Conservation (phyloP, 1,140 invertebrate species). For the Frieseomelitta varia region DNA sequence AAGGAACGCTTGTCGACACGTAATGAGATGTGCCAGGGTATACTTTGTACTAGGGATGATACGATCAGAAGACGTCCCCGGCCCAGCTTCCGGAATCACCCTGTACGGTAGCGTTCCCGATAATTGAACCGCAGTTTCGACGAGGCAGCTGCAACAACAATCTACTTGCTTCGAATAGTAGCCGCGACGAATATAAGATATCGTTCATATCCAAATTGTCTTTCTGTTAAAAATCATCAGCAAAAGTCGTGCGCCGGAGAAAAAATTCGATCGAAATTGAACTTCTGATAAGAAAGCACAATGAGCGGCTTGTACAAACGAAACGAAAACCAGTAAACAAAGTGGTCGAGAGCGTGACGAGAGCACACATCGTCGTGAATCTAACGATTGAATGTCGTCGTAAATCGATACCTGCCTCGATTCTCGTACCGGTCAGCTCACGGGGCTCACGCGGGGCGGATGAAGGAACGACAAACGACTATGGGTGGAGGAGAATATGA, state of each 20-base stretch:
- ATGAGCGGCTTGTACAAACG: background rate
- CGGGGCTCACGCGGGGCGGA: background rate
- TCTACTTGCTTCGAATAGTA: background rate
- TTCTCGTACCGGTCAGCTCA: constrained; percentile 32
- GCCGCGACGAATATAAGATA: background rate
- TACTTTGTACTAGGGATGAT: background rate
- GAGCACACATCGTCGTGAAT: constrained; percentile 15
- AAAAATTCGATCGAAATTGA: background rate
- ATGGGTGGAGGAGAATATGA: constrained; percentile 18
- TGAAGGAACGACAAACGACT: background rate
- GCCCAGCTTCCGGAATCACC: background rate
- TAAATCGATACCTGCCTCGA: constrained; percentile 61
- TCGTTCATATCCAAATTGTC: background rate
- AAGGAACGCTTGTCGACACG: background rate
- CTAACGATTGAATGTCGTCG: constrained; percentile 40
- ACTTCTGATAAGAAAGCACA: background rate
- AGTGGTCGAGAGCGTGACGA: background rate
- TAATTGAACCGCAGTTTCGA: background rate
- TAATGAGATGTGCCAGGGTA: background rate
- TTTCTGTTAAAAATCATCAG: fast-evolving
- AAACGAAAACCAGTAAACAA: background rate
- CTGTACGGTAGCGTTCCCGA: background rate
- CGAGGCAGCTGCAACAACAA: background rate
- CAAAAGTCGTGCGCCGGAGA: background rate
- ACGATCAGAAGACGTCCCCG: background rate